phyloP scores from a whole-genome alignment of 1,140 invertebrate genomes.

The Berghia stephanieae region DNA sequence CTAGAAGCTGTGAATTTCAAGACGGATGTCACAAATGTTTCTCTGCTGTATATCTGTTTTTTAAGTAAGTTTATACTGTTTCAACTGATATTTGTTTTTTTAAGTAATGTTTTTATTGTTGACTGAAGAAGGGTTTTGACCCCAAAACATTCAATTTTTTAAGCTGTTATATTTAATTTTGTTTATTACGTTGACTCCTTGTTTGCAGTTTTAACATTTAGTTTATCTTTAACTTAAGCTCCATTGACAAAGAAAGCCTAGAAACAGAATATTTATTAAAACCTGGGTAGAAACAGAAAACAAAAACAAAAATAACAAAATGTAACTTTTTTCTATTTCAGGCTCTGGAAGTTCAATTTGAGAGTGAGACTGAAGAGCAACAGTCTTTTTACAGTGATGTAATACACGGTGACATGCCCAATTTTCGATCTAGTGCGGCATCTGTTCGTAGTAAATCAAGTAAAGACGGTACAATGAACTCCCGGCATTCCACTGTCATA shows the following conservation, averaged over 20 bases:
- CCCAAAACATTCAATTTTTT: no score
- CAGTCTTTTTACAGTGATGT: slow-evolving; percentile 76
- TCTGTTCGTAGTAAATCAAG: slow-evolving; percentile 42
- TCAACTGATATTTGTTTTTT: background rate
- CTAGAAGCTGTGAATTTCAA: no score
- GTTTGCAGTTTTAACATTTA: background rate
- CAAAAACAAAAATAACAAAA: background rate
- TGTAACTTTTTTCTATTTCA: slow-evolving; percentile 67
- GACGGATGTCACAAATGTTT: no score
- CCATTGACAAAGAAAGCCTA: background rate
- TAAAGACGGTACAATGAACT: slow-evolving; percentile 40
- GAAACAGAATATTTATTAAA: background rate
- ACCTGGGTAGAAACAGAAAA: no score
- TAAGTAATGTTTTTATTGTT: no score
- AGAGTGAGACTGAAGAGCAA: slow-evolving; percentile 83
- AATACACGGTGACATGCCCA: slow-evolving; percentile 40
- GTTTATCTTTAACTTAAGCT: background rate
- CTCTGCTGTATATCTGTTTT: background rate
- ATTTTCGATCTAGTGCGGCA: slow-evolving; percentile 21
- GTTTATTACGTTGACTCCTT: background rate
- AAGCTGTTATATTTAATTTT: no score
- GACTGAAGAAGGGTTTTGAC: no score
- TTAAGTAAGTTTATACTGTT: background rate
- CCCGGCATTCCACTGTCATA: slow-evolving; percentile 53
- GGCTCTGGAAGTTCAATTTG: slow-evolving; percentile 87